phyloP scores from a whole-genome alignment of 2,113 vertebrate genomes.

The Planiliza haematocheilus region DNA sequence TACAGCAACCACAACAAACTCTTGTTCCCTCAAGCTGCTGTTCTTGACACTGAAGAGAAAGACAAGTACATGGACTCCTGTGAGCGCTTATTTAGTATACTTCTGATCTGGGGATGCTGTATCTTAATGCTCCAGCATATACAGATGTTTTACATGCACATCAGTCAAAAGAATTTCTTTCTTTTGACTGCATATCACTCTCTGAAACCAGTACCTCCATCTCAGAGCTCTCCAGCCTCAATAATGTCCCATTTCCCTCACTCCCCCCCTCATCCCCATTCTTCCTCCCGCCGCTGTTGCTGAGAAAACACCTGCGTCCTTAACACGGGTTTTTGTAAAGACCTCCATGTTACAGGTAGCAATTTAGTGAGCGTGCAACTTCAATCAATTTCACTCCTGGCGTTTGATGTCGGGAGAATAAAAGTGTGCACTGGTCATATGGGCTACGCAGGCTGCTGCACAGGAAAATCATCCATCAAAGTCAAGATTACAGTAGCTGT shows the following conservation, averaged over 20 bases:
- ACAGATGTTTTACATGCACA: too few relatives aligned
- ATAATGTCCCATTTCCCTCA: constrained; percentile 14
- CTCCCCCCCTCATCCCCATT: constrained; percentile 20
- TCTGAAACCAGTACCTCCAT: constrained; percentile 24
- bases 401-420: constrained; percentile 61
- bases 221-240: constrained; percentile 33
- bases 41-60: constrained; percentile 5
- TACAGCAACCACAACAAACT: constrained; percentile 20
- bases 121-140: too few relatives aligned
- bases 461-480: constrained; percentile 16
- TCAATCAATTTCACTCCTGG: constrained; percentile 37
- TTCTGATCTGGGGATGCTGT: too few relatives aligned
- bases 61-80: background rate
- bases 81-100: background rate
- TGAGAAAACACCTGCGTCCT: constrained; percentile 73
- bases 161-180: constrained; percentile 9
- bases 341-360: constrained; percentile 60
- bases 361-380: constrained; percentile 57
- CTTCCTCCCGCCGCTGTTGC: constrained; percentile 25
- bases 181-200: constrained; percentile 20
- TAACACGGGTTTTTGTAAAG: constrained; percentile 64
- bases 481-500: background rate
- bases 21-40: constrained; percentile 22
- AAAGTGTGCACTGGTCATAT: constrained; percentile 17
- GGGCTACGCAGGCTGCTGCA: constrained; percentile 11